Evolutionary conservation across 1,140 invertebrate species (phyloP).

Genomic region (Phymastichus coffea): DNA sequence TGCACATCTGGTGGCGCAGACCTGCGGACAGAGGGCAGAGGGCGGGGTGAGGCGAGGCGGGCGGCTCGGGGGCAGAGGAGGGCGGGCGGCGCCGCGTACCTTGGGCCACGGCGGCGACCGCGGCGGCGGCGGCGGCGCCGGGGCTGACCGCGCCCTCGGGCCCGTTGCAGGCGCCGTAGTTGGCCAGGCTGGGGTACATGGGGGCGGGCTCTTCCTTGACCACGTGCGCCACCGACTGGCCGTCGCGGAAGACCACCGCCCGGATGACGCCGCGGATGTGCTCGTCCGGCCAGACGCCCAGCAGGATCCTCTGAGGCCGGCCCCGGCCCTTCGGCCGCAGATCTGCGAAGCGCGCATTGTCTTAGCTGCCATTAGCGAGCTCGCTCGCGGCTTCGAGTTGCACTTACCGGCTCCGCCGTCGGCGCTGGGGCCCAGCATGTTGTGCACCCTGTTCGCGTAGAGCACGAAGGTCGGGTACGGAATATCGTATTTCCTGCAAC

Average conservation of each 20-base stretch:
- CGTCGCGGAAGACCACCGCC: constrained; percentile 86
- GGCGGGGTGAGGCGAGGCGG: background rate
- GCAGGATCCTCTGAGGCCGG: constrained; percentile 81
- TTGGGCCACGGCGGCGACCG: constrained; percentile 72
- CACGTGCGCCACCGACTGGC: constrained; percentile 65
- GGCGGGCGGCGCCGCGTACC: constrained; percentile 39
- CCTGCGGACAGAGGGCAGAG: constrained; percentile 45
- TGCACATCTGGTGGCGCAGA: constrained; percentile 71
- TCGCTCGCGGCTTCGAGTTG: constrained; percentile 25
- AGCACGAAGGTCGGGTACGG: constrained; percentile 91
- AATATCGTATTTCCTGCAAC: constrained; percentile 82
- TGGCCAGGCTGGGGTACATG: constrained; percentile 53
- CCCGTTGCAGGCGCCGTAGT: constrained; percentile 62
- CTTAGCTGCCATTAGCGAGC: background rate
- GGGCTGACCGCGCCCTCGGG: constrained; percentile 67
- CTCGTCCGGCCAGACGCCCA: constrained; percentile 90
- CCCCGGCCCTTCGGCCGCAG: constrained; percentile 85
- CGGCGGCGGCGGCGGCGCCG: constrained; percentile 64
- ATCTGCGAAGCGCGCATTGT: constrained; percentile 58
- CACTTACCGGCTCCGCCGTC: constrained; percentile 80
- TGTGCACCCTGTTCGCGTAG: constrained; percentile 91
- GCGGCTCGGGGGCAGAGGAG: background rate
- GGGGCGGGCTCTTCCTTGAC: constrained; percentile 71
- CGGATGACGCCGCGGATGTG: constrained; percentile 87
- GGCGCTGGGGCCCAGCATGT: constrained; percentile 87